phyloP scores from a whole-genome alignment of 2,888 invertebrate species.

The Dicycla oo region DNA sequence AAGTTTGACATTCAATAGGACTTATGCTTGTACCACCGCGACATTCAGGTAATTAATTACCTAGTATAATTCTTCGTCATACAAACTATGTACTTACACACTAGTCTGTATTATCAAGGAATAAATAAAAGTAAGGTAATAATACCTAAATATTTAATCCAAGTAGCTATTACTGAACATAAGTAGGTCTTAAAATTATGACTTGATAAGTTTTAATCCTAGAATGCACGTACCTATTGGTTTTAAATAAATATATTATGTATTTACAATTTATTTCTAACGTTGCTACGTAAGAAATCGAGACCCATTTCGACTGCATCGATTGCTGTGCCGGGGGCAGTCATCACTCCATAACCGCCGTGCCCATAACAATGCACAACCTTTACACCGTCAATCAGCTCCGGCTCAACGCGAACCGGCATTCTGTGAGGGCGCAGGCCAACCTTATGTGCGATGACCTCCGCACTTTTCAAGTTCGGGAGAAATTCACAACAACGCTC shows the following conservation, averaged over 20 bases:
- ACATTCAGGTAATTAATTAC: too few species aligned
- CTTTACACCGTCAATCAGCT: constrained; percentile 86
- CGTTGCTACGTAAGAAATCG: constrained; percentile 85
- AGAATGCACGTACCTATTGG: background rate
- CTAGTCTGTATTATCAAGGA: constrained; percentile 2
- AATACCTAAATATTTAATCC: background rate
- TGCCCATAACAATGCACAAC: constrained; percentile 98
- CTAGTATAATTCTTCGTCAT: too few species aligned
- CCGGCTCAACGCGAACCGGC: constrained; percentile 93
- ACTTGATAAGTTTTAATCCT: background rate
- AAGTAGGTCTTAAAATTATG: background rate
- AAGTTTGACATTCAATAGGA: too few species aligned
- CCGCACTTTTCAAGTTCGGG: constrained; percentile 92
- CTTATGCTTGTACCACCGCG: too few species aligned
- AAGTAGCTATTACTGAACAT: background rate
- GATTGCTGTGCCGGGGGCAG: constrained; percentile 96
- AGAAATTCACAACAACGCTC: constrained; percentile 94
- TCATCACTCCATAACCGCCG: constrained; percentile 97
- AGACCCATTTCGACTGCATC: constrained; percentile 93
- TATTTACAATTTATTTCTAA: constrained; percentile 78
- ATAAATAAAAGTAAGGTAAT: constrained; percentile 24
- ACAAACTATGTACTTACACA: too few species aligned
- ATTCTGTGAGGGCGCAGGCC: constrained; percentile 96
- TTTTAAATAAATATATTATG: too few species aligned
- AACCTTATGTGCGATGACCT: constrained; percentile 92